Evolutionary conservation across 1,140 invertebrate genomes (phyloP), one percentile per base, ranked within the genome.

Genomic region (Drosophila busckii): DNA sequence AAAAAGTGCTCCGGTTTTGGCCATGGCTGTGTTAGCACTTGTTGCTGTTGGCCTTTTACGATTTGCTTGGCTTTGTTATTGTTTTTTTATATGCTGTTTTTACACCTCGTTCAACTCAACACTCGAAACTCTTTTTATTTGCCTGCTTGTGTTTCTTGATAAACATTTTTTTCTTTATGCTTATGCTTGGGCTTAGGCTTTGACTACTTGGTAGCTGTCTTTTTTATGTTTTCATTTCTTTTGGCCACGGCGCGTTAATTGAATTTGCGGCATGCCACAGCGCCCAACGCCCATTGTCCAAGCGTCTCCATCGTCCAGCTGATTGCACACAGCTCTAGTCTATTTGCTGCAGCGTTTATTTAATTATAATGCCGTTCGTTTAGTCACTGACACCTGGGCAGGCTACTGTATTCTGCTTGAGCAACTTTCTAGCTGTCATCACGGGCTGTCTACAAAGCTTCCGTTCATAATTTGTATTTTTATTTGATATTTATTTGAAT

Each of bases 391-490:
- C 42, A 25, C 28, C 10, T n/a, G n/a, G n/a, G n/a, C 20, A 23
- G 46, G 19, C 45, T 48, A 34, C 34, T 55, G 58, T 34, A 37
- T 37, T 40, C 38, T 32, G 20, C 5, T 23, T 16, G 37, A 32
- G 29, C 44, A 59, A 60, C 70, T 80, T 73, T 80, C 73, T 82
- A 80, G 78, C 62, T 55, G 20, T 23, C 19, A 17, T 35, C 20
- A 6, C 12, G 4, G n/a, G 12, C 25, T 29, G 2, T 1, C 40
- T 29, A 1, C 7, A 13, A n/a, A 32, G 40, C 54, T 23, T 54
- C 23, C 6, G 22, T 48, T 41, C 8, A 64, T 73, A 70, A 80
- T 80, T 80, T 80, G 75, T 59, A 73, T 80, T 73, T 80, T 80
- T 70, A n/a, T n/a, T n/a, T n/a, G n/a, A n/a, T n/a, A n/a, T n/a